A percentile compares a stretch with the other conserved stretches of the same genome.
phyloP scores from a whole-genome alignment of 2,113 vertebrate genomes.

The Pseudorasbora parva region DNA sequence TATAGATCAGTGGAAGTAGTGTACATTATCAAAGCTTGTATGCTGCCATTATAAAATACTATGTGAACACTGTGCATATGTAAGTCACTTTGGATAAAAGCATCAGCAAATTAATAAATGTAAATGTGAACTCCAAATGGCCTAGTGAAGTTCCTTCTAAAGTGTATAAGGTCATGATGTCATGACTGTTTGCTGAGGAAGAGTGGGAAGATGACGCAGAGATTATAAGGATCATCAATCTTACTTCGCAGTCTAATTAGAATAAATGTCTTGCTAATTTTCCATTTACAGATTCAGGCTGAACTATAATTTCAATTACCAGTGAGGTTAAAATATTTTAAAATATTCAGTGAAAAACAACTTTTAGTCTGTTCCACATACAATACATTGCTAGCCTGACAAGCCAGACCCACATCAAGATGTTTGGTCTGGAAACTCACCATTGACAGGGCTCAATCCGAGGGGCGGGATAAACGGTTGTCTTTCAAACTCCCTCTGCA shows the following conservation, averaged over 20 bases:
- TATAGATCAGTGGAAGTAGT: not conserved
- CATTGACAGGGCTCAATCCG: too few relatives aligned
- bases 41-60: not conserved
- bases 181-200: not conserved
- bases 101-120: too few relatives aligned
- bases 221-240: not conserved
- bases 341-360: not conserved
- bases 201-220: not conserved
- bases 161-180: not conserved
- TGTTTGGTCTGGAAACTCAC: too few relatives aligned
- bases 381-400: too few relatives aligned
- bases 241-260: not conserved
- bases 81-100: too few relatives aligned
- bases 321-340: not conserved
- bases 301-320: not conserved
- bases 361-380: not conserved
- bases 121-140: not conserved
- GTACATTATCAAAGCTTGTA: not conserved
- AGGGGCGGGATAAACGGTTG: too few relatives aligned
- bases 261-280: slow-evolving; percentile 26
- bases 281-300: not conserved
- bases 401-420: too few relatives aligned
- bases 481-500: too few relatives aligned
- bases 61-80: too few relatives aligned
- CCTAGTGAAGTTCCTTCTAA: not conserved